Evolutionary conservation across 2,888 invertebrate genomes (phyloP), one percentile per base, ranked within the genome.

Genomic region (Abrostola triplasia): DNA sequence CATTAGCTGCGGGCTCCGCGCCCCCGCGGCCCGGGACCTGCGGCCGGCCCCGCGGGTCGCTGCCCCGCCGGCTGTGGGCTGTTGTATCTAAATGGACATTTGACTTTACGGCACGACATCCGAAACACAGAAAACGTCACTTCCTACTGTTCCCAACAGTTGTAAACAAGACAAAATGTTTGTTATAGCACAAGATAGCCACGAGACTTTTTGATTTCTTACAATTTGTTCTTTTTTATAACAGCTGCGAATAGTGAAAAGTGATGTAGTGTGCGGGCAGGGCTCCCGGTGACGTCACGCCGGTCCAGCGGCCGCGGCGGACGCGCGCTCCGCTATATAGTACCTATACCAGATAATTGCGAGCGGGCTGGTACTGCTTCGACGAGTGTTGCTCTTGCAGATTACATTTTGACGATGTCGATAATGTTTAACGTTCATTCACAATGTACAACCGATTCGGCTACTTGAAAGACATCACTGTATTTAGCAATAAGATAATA

Each of bases 401-500:
- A 87, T 86, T 84, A 88, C 85, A 88, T 86, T 87, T 84, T 86
- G 84, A 85, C 82, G 80, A 80, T 85, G 85, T 86, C 84, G 77
- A 83, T 83, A 83, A 82, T 80, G 76, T 82, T 80, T 80, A 82
- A 79, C 70, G 77, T 85, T 86, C 82, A 84, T 84, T 83, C 81
- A 83, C 85, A 81, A 84, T 84, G 82, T 86, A 87, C 86, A 84
- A 90, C 86, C 87, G 87, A 89, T 92, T 91, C 86, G 92, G 90
- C 90, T 89, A 90, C 89, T 89, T 85, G 87, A 87, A 84, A 84
- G 85, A 88, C 86, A 89, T 91, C 90, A 90, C 88, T 85, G 83
- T 90, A 90, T 84, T 93, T 94, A 94, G 94, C 93, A 92, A 92
- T 94, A 94, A 94, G 94, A 92, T 86, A 84, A 89, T 87, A 90